Evolutionary conservation across 1,140 invertebrate genomes (phyloP).

Genomic region (Steinernema feltiae): DNA sequence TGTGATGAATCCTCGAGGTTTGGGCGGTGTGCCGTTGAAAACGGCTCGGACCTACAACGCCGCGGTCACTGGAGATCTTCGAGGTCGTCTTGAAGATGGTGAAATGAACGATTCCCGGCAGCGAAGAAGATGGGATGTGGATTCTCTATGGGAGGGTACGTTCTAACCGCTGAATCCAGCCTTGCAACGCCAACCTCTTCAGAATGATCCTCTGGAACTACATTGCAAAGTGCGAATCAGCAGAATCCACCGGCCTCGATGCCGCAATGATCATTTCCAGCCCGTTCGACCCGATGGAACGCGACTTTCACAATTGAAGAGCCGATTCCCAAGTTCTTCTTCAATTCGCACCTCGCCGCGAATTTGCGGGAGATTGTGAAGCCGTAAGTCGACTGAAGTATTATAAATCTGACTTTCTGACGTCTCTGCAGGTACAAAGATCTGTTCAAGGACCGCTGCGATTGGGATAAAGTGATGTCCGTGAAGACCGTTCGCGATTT

Average conservation of each 20-base stretch:
- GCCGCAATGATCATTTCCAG: slow-evolving; percentile 38
- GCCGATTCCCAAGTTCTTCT: slow-evolving; percentile 26
- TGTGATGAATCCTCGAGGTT: slow-evolving; percentile 35
- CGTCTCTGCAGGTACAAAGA: slow-evolving; percentile 31
- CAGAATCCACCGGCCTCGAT: slow-evolving; percentile 24
- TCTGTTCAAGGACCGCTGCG: slow-evolving; percentile 29
- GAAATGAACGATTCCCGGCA: slow-evolving; percentile 24
- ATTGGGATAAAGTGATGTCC: slow-evolving; percentile 28
- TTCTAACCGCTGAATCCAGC: slow-evolving; percentile 10
- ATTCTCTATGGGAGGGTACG: slow-evolving; percentile 39
- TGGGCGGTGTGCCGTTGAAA: slow-evolving; percentile 34
- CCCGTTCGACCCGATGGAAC: slow-evolving; percentile 33
- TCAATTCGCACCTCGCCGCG: slow-evolving; percentile 30
- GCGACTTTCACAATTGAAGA: slow-evolving; percentile 26
- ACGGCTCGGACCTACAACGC: slow-evolving; percentile 37
- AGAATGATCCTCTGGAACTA: slow-evolving; percentile 43
- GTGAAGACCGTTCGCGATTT: slow-evolving; percentile 37
- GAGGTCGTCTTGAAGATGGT: slow-evolving; percentile 29
- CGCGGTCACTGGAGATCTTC: slow-evolving; percentile 27
- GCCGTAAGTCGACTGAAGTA: slow-evolving; percentile 38
- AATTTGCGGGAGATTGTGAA: slow-evolving; percentile 31
- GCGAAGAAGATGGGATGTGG: slow-evolving; percentile 37
- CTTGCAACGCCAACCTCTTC: slow-evolving; percentile 9
- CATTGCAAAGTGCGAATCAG: slow-evolving; percentile 26
- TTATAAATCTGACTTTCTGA: background rate